Evolutionary conservation across 2,797 vertebrate species (phyloP).

Genomic region (Buphagus erythrorhynchus): DNA sequence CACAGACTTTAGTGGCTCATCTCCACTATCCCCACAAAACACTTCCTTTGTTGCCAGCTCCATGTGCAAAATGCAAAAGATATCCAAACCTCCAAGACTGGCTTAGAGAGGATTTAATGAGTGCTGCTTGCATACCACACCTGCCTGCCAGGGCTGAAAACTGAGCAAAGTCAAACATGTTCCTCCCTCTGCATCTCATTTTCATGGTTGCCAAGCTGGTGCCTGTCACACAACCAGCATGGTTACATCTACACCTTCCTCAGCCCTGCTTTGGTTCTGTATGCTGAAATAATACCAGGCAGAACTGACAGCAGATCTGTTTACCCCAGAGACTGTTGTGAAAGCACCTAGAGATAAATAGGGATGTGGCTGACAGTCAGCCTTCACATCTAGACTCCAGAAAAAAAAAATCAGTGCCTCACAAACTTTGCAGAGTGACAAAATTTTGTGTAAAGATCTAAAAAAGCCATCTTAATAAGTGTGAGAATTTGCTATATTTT

Average conservation of each 20-base stretch:
- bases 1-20: not conserved
- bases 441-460: not conserved
- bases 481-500: not conserved
- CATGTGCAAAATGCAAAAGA: not conserved
- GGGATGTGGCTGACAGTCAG: not conserved
- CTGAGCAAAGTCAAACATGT: not conserved
- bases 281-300: not conserved
- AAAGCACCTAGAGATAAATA: not conserved
- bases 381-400: not conserved
- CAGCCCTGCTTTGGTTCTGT: not conserved
- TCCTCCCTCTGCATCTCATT: not conserved
- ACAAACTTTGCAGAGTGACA: not conserved
- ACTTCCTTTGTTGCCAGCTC: not conserved
- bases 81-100: not conserved
- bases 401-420: not conserved
- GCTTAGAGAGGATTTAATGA: not conserved
- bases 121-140: not conserved
- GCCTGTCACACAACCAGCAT: not conserved
- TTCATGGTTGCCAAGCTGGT: not conserved
- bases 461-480: not conserved
- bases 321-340: not conserved
- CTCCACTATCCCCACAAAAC: not conserved
- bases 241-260: not conserved
- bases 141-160: not conserved
- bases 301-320: not conserved